Base-by-base conservation (phyloP, 2,113 vertebrate genomes). In the Ranitomeya imitator region DNA sequence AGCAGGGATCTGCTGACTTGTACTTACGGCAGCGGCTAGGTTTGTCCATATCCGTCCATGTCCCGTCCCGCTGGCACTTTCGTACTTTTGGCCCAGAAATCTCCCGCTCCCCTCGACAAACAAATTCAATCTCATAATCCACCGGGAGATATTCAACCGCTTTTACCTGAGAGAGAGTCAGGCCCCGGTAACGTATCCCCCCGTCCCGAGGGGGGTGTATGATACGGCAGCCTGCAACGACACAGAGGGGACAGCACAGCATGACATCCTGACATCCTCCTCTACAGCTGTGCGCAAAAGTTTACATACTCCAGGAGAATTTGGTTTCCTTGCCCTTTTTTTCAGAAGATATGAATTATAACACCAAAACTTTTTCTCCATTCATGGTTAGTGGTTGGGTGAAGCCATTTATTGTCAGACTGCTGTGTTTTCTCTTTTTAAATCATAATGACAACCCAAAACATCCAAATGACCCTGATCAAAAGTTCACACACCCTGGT, bases 81-180 rank as follows among this genome's bases (percentile, higher is more conserved):
- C 97, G 96, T 89, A 99, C 98, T 76, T 99, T 97, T 77, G 98
- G 97, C 52, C 98, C 98, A 83, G 97, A 95, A 21, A 99, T 96
- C 90, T 97, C 95, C 4, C 97, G 93, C 91, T 97, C 97, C 5
- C 96, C 96, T 55, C 97, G 93, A 92, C 98, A 99, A 89, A 99
- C 97, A 88, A 97, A 98, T 92, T 99, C 98, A 23, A 99, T 98
- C 94, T 99, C 98, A 80, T 99, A 99, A 93, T 98, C 97, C 91
- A 99, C 95, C 0, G 98, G 98, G 87, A 99, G 94, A 87, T 97
- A 94, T 90, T 96, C 96, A 3, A 98, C 96, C 14, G 93, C 91
- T 85, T 92, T 93, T 52, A 97, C 96, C 93, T 97, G 97, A 88
- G 98, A 96, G 16, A 97, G 97, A 59, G 97, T 98, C 92, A 99